Evolutionary conservation across 2,797 vertebrate species (phyloP).

Genomic region (Phaenicophaeus curvirostris): DNA sequence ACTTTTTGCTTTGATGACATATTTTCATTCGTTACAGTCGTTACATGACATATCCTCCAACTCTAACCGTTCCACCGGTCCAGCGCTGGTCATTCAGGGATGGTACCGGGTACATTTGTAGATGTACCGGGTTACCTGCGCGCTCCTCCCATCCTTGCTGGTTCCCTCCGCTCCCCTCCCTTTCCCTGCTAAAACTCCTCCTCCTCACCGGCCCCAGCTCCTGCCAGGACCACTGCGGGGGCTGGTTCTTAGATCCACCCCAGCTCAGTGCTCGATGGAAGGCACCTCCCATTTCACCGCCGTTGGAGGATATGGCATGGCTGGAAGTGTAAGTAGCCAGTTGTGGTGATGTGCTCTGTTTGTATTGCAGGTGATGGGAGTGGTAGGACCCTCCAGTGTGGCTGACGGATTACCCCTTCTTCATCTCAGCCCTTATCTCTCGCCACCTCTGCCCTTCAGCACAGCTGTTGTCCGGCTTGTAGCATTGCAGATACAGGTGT

Average conservation of each 20-base stretch:
- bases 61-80: constrained; percentile 46
- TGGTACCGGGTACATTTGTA: constrained; percentile 61
- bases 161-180: constrained; percentile 3
- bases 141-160: constrained; percentile 44
- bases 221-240: constrained; percentile 14
- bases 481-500: constrained; percentile 98
- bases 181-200: constrained; percentile 41
- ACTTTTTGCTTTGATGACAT: constrained; percentile 67
- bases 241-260: constrained; percentile 48
- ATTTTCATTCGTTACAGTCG: constrained; percentile 58
- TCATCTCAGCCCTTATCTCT: constrained; percentile 99
- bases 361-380: constrained; percentile 96
- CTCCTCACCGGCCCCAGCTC: constrained; percentile 31
- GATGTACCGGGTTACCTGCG: constrained; percentile 47
- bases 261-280: constrained; percentile 37
- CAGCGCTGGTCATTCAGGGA: constrained; percentile 66
- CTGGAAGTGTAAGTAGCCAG: constrained; percentile 72
- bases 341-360: constrained; percentile 77
- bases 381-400: constrained; percentile 98
- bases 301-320: constrained; percentile 74
- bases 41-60: constrained; percentile 75
- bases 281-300: constrained; percentile 57
- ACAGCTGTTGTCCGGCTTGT: constrained; percentile 98
- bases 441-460: constrained; percentile 98
- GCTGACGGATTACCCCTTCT: constrained; percentile 98